Evolutionary conservation across 2,888 invertebrate genomes (phyloP), one percentile per base, ranked within the genome.

Genomic region (Hypomecis punctinalis): DNA sequence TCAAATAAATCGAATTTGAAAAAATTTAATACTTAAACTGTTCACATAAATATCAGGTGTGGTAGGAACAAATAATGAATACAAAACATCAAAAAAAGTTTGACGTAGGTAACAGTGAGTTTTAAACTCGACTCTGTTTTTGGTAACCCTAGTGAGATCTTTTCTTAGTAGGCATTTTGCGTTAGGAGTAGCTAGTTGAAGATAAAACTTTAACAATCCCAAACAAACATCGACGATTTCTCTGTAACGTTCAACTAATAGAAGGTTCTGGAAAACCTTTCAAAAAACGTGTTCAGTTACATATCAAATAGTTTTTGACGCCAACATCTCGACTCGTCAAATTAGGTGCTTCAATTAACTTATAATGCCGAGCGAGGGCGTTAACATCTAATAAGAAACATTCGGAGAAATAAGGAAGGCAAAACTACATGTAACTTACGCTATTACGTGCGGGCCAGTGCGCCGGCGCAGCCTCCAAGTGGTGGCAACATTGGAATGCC

Each of bases 401-500:
- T 84, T 81, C 78, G 75, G 76, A 80, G 82, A 81, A 65, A 65
- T 66, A 63, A 68, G 63, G 62, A 79, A 83, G 77, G 84, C 84
- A 82, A 86, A 85, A 86, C 83, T 84, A 83, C 83, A 84, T 85
- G 85, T 85, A 84, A 80, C 78, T 81, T 81, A 81, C 81, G 78
- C 77, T 79, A 81, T 81, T 82, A 82, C 81, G 78, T 76, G 65
- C 74, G 69, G 74, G 68, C 74, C 73, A 72, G 74, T 69, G 73
- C 78, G 77, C 75, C 74, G 68, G 76, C 85, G 73, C 91, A 91
- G 91, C 91, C 90, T 91, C 91, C 90, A 77, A 74, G 80, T 86
- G 88, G 90, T 86, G 90, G 90, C 82, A 86, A 86, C 88, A 87
- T 90, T 75, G 92, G 92, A 92, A 92, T 92, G 91, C 91, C 85